These are phyloP conservation scores for Leucoraja erinaceus DNA, from an alignment of 2,113 vertebrate genomes.

Conservation along the genomic window DNA sequence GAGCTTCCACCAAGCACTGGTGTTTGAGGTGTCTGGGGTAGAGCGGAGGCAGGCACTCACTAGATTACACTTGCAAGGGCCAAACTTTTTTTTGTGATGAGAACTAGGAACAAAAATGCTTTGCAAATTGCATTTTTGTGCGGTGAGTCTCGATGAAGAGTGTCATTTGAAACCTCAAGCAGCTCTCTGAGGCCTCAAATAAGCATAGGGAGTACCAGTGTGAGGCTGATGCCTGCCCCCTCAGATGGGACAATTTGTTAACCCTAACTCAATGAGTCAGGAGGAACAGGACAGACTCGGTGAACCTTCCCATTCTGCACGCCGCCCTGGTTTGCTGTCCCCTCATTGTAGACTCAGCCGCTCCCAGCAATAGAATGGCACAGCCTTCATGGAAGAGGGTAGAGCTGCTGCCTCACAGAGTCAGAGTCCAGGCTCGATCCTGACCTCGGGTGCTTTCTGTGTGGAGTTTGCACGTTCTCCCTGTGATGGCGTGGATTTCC, in stretches of 20 bases:
- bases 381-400: no score
- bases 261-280: background rate
- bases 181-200: background rate
- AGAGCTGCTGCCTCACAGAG: no score
- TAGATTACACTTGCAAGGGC: background rate
- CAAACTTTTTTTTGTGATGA: background rate
- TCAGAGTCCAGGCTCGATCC: no score
- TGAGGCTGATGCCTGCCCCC: background rate
- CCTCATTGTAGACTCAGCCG: background rate
- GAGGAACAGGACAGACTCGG: background rate
- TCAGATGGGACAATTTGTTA: background rate
- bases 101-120: constrained; percentile 15
- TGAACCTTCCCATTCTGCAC: background rate
- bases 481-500: no score
- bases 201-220: background rate
- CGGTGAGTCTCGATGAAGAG: background rate
- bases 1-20: background rate
- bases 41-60: no score
- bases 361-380: background rate
- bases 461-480: no score
- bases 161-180: constrained; percentile 15
- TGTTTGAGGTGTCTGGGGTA: background rate
- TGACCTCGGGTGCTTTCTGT: no score
- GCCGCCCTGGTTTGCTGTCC: background rate
- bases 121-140: constrained; percentile 28